These are phyloP conservation scores for Phortica okadai DNA, from an alignment of 2,888 invertebrate genomes.

Conservation along the genomic window DNA sequence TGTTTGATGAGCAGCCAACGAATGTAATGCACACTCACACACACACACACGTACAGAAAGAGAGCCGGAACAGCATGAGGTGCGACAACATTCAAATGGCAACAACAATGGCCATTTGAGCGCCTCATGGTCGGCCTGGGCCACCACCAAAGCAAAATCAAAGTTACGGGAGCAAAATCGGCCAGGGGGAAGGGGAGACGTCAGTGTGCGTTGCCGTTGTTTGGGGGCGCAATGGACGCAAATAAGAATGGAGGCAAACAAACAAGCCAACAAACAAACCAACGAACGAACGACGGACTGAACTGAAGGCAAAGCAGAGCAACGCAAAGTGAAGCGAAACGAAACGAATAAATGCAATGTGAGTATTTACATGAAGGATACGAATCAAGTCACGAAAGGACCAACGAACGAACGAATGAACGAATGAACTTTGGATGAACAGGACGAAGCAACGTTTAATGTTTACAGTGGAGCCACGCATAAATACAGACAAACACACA, in stretches of 20 bases:
- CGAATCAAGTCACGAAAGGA: background rate
- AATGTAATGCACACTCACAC: background rate
- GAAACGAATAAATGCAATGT: conserved; percentile 8
- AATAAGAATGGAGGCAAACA: background rate
- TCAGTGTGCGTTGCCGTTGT: background rate
- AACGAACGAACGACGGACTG: background rate
- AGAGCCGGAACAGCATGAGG: background rate
- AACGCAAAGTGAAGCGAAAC: background rate
- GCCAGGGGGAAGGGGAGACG: background rate
- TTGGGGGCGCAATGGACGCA: conserved; percentile 1
- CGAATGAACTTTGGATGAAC: background rate
- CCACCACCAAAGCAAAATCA: background rate
- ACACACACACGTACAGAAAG: background rate
- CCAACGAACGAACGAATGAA: conserved; percentile 15
- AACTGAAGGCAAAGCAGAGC: conserved; percentile 4
- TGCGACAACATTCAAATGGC: background rate
- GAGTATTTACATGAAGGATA: conserved; percentile 5
- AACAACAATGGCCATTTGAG: background rate
- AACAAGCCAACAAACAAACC: background rate
- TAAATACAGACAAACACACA: background rate
- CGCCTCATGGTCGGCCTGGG: background rate
- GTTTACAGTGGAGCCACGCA: conserved; percentile 29
- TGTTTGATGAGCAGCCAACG: background rate
- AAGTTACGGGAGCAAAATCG: background rate
- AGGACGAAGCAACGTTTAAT: background rate